Evolutionary conservation across 2,888 invertebrate species (phyloP), one percentile per base, ranked within the genome.

Genomic region (Andrena trimmerana): DNA sequence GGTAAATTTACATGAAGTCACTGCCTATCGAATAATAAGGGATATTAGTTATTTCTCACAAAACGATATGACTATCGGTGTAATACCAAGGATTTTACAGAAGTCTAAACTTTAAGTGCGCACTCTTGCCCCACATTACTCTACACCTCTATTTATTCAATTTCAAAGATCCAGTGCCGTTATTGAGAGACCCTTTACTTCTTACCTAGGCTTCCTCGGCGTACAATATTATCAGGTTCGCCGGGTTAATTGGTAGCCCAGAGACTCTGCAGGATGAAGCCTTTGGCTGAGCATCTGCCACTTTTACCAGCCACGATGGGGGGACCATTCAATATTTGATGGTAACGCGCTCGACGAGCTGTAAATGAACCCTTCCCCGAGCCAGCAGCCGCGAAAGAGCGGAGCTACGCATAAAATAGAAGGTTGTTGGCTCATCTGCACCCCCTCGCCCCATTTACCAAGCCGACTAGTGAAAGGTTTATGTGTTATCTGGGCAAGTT

Each of bases 271-370:
- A 71, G 75, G 75, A 76, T 69, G 10, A 36, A 50, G 62, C 31
- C 63, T 36, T 57, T 63, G 52, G 48, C 72, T 52, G 31, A 20
- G 42, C 63, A 50, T 73, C 73, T 29, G 59, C 33, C 63, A 66
- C 68, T 70, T 68, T 78, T 48, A 33, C 73, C 60, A 48, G 20
- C 31, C 73, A 33, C 27, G 42, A 73, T 71, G 54, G 42, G 42
- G 83, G 79, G 80, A 83, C 76, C 85, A 83, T 83, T 86, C 85
- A 88, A 88, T 88, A 86, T 86, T 83, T 70, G 84, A 88, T 78
- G 84, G 84, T 85, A 85, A 86, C 76, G 82, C 75, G 78, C 70
- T 62, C 70, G 68, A 74, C 75, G 78, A 69, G 72, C 71, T 75
- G 78, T 73, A 70, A 79, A 83, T 52, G 72, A 83, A 71, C 65